Percentiles rank a stretch among this genome's conserved stretches.
Conservation (phyloP, 1,140 invertebrate species). For the Heliothis subflexa region DNA sequence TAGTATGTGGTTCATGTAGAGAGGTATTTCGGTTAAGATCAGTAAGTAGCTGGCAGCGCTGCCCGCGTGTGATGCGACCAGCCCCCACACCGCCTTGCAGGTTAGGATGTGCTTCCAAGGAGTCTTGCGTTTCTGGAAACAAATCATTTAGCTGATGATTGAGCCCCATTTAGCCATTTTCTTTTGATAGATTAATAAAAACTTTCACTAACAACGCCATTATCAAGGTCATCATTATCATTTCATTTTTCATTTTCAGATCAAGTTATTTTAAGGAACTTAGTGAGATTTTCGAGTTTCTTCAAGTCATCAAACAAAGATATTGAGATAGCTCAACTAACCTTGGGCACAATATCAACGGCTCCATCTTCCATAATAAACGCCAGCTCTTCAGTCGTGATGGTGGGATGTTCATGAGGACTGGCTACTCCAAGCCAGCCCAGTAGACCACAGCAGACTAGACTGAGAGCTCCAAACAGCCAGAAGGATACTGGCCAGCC, state of each 20-base stretch:
- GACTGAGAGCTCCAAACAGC: constrained; percentile 85
- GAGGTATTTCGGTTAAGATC: constrained; percentile 93
- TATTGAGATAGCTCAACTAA: constrained; percentile 11
- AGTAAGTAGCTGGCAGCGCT: constrained; percentile 95
- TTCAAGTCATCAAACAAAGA: not conserved
- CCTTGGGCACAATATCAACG: constrained; percentile 59
- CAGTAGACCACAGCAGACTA: constrained; percentile 75
- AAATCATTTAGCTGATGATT: not conserved
- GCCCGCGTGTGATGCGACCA: constrained; percentile 91
- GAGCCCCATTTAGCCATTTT: too few relatives aligned
- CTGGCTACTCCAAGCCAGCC: constrained; percentile 73
- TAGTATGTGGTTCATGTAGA: constrained; percentile 92
- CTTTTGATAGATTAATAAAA: too few relatives aligned
- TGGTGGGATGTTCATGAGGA: constrained; percentile 87
- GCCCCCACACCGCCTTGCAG: constrained; percentile 91
- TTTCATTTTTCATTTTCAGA: too few relatives aligned
- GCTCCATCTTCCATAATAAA: constrained; percentile 82
- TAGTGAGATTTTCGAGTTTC: too few relatives aligned
- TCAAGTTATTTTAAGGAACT: too few relatives aligned
- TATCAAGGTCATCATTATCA: too few relatives aligned
- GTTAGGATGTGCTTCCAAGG: constrained; percentile 92
- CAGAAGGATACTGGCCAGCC: constrained; percentile 87
- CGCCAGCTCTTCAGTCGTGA: constrained; percentile 86
- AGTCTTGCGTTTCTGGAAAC: constrained; percentile 58
- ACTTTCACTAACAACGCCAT: too few relatives aligned